Evolutionary conservation across 2,113 vertebrate genomes (phyloP), one percentile per base, ranked within the genome.

Genomic region (Sarotherodon lohbergeri): DNA sequence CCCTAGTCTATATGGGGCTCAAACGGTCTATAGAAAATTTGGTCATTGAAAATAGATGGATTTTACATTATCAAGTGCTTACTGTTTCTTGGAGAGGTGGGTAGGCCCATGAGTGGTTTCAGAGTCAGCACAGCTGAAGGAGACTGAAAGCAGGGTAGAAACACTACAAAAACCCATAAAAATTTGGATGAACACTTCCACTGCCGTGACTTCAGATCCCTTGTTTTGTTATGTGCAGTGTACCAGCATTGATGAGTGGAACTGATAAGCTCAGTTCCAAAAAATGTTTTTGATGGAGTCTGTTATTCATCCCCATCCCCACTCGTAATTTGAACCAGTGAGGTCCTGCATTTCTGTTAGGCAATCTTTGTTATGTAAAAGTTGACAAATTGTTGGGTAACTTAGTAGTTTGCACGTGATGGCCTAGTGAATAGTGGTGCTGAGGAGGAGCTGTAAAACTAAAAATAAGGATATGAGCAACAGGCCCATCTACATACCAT

Each of bases 141-240:
- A 48, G 43, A 27, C 9, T 48, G 22, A 12, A 76, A 48, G 41
- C 68, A 73, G 41, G 1, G 13, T 46, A 27, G 66, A 46, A 27
- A 39, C 17, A 4, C 61, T 22, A 7, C 19, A 39, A 39, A 46
- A 24, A 29, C 4, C 11, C 41, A 19, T 7, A 3, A 5, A 29
- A 27, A 7, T 48, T 0, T 5, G 9, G 24, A 0, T 32, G 43
- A 50, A 46, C 16, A 19, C 16, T 29, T 76, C 41, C 1, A 3
- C 14, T 2, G 24, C 43, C 4, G 2, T 76, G 16, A 32, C 14
- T 32, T 50, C 16, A 19, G 6, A 4, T 50, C 16, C 9, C 9
- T 12, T 50, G 71, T 50, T 78, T 32, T 78, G 16, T 29, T 52
- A n/a, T n/a, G 73, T n/a, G 73, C 43, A 3, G 7, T 5, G 17